Base-by-base conservation (phyloP, 2,888 invertebrate species). In the Elegia similella region DNA sequence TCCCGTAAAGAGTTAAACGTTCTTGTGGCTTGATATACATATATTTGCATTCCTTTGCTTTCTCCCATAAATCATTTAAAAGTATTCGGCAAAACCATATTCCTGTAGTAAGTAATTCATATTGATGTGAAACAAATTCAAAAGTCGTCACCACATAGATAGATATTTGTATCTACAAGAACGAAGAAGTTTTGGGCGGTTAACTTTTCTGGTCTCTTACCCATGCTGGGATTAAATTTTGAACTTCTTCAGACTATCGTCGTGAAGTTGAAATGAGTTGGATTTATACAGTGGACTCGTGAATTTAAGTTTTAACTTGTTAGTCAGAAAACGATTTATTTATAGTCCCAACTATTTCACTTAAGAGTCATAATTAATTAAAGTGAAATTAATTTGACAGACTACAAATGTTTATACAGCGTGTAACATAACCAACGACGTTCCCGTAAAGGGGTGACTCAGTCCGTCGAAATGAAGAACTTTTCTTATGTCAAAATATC, bases 191-290 rank as follows among this genome's bases (percentile, higher is more conserved):
- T 85, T 85, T 81, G 74, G 80, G 76, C 66, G 79, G 81, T 82
- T 83, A 85, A 86, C 83, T 87, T 86, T 82, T 81, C 80, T 82
- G 79, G 80, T 82, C 82, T 83, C 80, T 83, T 82, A 80, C 77
- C 77, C 79, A 73, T 69, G 75, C 72, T 69, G 64, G 82, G 81
- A 88, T 88, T 84, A 86, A 86, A 87, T 86, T 87, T 86, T 82
- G 81, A 87, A 86, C 82, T 86, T 84, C 72, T 67, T 72, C 78
- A 67, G 79, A 80, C 82, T 85, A 82, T 80, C 80, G 79, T 82
- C 78, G 79, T 81, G 81, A 83, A 84, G 80, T 84, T 84, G 75
- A 80, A 80, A 79, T 80, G 80, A 82, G 80, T 78, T 80, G 73
- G 80, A 84, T 84, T 84, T 83, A 81, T 80, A 77, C 72, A 72